These are phyloP conservation scores for Oncorhynchus gorbuscha DNA, from an alignment of 2,113 vertebrate genomes.

Conservation along the genomic window DNA sequence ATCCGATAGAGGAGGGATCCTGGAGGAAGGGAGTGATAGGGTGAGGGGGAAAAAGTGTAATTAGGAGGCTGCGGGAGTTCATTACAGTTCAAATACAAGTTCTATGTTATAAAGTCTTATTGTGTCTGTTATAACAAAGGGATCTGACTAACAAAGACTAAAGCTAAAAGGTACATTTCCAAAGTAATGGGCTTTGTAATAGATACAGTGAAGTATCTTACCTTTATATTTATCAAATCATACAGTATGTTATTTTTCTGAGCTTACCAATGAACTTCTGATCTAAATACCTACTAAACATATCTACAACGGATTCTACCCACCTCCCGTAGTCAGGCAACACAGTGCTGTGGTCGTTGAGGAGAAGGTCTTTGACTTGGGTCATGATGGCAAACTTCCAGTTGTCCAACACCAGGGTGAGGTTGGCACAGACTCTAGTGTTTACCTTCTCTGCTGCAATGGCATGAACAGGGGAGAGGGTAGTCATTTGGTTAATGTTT, in stretches of 20 bases:
- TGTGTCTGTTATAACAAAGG: background rate
- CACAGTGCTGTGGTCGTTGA: slow-evolving; percentile 81
- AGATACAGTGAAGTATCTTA: too few species aligned
- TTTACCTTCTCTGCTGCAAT: slow-evolving; percentile 61
- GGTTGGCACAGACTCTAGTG: slow-evolving; percentile 77
- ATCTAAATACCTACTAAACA: too few species aligned
- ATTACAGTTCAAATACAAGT: background rate
- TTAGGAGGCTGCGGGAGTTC: background rate
- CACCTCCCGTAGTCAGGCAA: slow-evolving; percentile 85
- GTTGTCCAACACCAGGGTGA: slow-evolving; percentile 84
- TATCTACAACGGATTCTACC: slow-evolving; percentile 19
- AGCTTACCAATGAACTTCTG: too few species aligned
- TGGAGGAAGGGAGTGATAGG: background rate
- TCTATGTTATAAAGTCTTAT: background rate
- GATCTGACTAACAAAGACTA: background rate
- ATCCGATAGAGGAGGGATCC: slow-evolving; percentile 37
- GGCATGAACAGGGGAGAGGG: background rate
- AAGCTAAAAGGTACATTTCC: background rate
- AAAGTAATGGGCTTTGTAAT: too few species aligned
- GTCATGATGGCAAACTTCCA: slow-evolving; percentile 88
- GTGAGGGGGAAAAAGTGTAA: too few species aligned
- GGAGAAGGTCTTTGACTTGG: slow-evolving; percentile 83
- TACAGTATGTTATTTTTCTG: too few species aligned
- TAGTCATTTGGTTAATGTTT: too few species aligned
- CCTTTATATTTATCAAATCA: too few species aligned